Conservation (phyloP, 1,140 invertebrate species). For the Zophobas morio region DNA sequence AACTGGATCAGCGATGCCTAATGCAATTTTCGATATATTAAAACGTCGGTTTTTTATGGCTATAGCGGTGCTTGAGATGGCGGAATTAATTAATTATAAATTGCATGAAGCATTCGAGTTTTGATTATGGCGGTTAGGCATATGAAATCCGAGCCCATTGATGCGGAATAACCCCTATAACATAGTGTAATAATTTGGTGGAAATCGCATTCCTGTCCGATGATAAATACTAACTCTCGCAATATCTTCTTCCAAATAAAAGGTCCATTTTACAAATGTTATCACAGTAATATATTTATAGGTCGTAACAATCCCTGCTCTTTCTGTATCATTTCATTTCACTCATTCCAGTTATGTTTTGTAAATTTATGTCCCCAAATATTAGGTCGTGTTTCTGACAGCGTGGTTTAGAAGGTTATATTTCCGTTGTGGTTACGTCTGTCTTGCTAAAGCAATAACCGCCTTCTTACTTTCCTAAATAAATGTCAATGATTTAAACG, state of each 20-base stretch:
- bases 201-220: constrained; percentile 58
- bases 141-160: constrained; percentile 46
- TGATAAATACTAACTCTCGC: constrained; percentile 58
- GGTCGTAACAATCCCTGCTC: constrained; percentile 50
- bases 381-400: constrained; percentile 63
- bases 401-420: constrained; percentile 56
- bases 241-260: constrained; percentile 54
- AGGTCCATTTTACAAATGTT: constrained; percentile 59
- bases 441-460: constrained; percentile 48
- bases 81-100: constrained; percentile 48
- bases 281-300: constrained; percentile 60
- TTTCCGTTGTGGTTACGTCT: constrained; percentile 50
- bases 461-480: constrained; percentile 56
- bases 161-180: constrained; percentile 49
- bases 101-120: constrained; percentile 39
- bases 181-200: constrained; percentile 55
- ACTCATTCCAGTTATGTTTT: constrained; percentile 64
- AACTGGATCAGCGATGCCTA: too few relatives aligned
- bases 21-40: not conserved
- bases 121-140: constrained; percentile 43
- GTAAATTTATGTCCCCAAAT: constrained; percentile 66
- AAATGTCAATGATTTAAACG: constrained; percentile 59
- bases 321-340: constrained; percentile 57
- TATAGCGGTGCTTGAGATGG: not conserved
- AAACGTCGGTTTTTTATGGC: not conserved